These are phyloP conservation scores for Jacana jacana DNA, from an alignment of 2,113 vertebrate species.

Conservation along the genomic window DNA sequence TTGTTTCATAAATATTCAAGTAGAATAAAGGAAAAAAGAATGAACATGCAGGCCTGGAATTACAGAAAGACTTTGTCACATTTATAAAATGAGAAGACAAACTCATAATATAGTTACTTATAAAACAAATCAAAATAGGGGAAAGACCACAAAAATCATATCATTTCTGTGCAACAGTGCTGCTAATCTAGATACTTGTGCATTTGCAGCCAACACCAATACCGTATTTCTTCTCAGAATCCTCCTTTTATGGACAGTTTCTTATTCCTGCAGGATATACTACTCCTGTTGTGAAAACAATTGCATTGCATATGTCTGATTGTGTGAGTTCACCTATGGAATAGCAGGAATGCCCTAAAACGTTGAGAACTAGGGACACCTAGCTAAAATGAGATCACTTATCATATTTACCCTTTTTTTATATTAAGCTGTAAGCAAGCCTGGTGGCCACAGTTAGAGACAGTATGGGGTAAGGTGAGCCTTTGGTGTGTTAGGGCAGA, in stretches of 20 bases:
- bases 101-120: background rate
- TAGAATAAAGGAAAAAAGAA: background rate
- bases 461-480: background rate
- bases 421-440: background rate
- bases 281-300: background rate
- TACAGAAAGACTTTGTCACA: slow-evolving; percentile 29
- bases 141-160: background rate
- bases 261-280: background rate
- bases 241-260: background rate
- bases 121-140: slow-evolving; percentile 37
- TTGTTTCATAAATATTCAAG: background rate
- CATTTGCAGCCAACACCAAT: background rate
- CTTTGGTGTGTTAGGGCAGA: background rate
- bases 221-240: background rate
- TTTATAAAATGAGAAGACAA: slow-evolving; percentile 23
- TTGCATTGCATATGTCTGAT: background rate
- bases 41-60: background rate
- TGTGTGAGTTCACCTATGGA: background rate
- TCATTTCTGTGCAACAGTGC: background rate
- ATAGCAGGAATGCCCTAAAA: background rate
- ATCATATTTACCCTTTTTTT: background rate
- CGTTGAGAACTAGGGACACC: background rate
- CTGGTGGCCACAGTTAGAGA: background rate
- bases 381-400: background rate
- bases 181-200: background rate